phyloP scores from a whole-genome alignment of 2,113 vertebrate genomes.

The Neogale vison region DNA sequence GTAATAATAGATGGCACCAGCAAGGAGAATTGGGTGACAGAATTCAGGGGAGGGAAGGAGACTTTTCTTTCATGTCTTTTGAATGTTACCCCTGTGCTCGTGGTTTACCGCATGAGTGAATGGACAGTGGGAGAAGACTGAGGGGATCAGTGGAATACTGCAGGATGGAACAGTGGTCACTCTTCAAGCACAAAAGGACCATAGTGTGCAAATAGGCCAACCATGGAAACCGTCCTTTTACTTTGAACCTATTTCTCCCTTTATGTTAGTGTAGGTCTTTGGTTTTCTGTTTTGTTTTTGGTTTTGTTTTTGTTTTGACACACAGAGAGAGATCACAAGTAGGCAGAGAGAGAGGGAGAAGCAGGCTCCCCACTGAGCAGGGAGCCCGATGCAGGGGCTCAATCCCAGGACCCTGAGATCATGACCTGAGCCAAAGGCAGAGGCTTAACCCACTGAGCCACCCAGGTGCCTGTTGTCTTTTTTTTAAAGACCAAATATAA shows the following conservation, averaged over 20 bases:
- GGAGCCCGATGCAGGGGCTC: too few species aligned
- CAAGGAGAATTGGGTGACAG: not conserved
- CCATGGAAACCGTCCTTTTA: not conserved
- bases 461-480: not conserved
- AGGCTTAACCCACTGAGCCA: too few species aligned
- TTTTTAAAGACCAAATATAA: not conserved
- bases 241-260: not conserved
- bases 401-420: too few species aligned
- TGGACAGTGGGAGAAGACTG: not conserved
- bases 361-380: too few species aligned
- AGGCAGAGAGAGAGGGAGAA: too few species aligned
- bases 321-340: too few species aligned
- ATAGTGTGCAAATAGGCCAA: not conserved
- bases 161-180: not conserved
- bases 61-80: not conserved
- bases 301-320: not conserved
- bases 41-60: not conserved
- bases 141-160: not conserved
- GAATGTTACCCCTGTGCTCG: not conserved
- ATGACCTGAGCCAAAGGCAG: too few species aligned
- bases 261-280: not conserved
- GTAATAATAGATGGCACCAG: not conserved
- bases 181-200: not conserved
- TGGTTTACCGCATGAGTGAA: not conserved
- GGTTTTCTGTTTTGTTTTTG: not conserved